Percentiles rank a stretch among this genome's conserved stretches.
Conservation (phyloP, 1,140 invertebrate genomes). For the Periplaneta americana region DNA sequence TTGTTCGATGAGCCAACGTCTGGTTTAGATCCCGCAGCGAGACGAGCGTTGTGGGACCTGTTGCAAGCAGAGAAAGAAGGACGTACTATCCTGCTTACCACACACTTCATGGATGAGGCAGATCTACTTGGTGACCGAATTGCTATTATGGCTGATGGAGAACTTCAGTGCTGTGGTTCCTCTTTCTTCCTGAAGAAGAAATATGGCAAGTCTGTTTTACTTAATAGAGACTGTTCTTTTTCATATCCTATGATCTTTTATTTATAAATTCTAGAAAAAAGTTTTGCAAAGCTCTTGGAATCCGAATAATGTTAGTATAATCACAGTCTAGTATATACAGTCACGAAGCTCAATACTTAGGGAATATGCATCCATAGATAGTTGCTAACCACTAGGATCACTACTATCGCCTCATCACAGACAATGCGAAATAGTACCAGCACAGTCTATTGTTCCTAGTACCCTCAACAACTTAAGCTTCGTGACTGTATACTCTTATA, state of each 20-base stretch:
- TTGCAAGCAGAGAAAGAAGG: constrained; percentile 38
- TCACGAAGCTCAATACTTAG: too few species aligned
- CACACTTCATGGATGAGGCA: constrained; percentile 69
- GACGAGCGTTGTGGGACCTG: constrained; percentile 56
- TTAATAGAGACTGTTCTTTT: neutral
- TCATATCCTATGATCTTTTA: neutral
- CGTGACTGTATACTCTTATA: too few species aligned
- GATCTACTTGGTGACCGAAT: constrained; percentile 58
- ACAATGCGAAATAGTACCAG: too few species aligned
- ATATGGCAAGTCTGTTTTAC: constrained; percentile 39
- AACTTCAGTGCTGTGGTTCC: constrained; percentile 49
- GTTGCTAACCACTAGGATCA: too few species aligned
- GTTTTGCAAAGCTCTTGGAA: too few species aligned
- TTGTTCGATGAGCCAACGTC: constrained; percentile 42
- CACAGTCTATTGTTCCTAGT: too few species aligned
- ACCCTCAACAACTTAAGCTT: too few species aligned
- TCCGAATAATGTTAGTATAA: too few species aligned
- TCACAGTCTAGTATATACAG: too few species aligned
- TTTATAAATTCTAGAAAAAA: too few species aligned
- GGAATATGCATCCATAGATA: too few species aligned
- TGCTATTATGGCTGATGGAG: constrained; percentile 51
- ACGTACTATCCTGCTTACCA: constrained; percentile 55
- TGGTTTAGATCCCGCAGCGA: constrained; percentile 50
- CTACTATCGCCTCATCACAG: too few species aligned
- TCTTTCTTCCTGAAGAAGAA: constrained; percentile 50